phyloP scores from a whole-genome alignment of 2,113 vertebrate genomes.

The Lepidothrix coronata region DNA sequence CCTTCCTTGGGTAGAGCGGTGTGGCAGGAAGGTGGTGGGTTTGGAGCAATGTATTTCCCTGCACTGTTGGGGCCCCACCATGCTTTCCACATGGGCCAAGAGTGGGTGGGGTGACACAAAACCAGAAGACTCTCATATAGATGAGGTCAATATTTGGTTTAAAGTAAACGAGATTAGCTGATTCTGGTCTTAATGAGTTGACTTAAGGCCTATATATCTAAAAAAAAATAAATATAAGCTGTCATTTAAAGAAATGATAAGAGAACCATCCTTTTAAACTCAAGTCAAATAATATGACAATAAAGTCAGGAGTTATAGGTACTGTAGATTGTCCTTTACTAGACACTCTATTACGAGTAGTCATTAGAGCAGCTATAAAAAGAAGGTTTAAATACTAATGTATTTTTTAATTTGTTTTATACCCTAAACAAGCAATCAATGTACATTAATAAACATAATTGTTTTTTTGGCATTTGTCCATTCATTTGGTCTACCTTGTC shows the following conservation, averaged over 20 bases:
- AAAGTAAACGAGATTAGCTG: neutral
- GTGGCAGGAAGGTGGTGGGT: neutral
- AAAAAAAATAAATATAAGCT: neutral
- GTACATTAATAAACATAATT: slow-evolving; percentile 91
- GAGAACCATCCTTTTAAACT: slow-evolving; percentile 63
- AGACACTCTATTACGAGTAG: slow-evolving; percentile 57
- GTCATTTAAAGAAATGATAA: slow-evolving; percentile 60
- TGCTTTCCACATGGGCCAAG: rapidly evolving
- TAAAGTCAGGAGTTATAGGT: slow-evolving; percentile 60
- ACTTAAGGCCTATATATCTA: neutral
- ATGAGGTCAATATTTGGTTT: neutral
- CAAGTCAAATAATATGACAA: slow-evolving; percentile 68
- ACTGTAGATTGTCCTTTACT: slow-evolving; percentile 66
- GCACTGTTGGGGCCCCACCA: rapidly evolving
- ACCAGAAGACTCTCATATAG: neutral
- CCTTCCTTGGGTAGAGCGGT: neutral
- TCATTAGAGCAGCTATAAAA: slow-evolving; percentile 75
- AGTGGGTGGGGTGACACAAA: neutral
- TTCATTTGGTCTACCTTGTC: slow-evolving; percentile 76
- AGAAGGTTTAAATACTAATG: slow-evolving; percentile 81
- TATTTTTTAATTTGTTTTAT: slow-evolving; percentile 86
- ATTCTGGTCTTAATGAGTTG: neutral
- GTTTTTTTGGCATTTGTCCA: slow-evolving; percentile 86
- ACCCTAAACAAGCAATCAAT: slow-evolving; percentile 89
- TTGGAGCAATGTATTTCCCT: neutral